Percentiles rank a stretch among this genome's conserved stretches.
These are phyloP conservation scores for Oligia strigilis DNA, from an alignment of 2,888 invertebrate genomes.

Conservation along the genomic window DNA sequence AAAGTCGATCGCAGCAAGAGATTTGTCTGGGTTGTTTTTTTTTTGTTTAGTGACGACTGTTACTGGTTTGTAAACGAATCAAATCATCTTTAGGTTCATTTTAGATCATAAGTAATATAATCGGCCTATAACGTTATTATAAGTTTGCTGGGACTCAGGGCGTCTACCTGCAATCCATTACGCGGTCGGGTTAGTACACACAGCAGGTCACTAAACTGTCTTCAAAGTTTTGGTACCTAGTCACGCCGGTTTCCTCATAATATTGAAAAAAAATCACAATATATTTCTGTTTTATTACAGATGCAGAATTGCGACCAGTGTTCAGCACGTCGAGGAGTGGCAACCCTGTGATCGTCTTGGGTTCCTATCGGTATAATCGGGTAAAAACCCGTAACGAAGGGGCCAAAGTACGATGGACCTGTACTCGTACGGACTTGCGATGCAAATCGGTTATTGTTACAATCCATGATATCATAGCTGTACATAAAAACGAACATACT, in stretches of 20 bases:
- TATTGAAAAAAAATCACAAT: not conserved
- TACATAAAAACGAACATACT: slow-evolving; percentile 15
- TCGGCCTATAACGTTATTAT: not conserved
- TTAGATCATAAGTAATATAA: not conserved
- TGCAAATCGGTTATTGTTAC: slow-evolving; percentile 29
- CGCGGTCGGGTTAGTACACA: not conserved
- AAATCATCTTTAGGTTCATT: not conserved
- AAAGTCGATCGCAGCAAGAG: not conserved
- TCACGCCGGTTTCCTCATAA: not conserved
- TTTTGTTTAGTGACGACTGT: no score
- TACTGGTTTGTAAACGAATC: not conserved
- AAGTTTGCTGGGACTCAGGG: not conserved
- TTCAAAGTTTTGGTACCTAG: no score
- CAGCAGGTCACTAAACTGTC: not conserved
- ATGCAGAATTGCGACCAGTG: slow-evolving; percentile 20
- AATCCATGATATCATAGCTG: not conserved
- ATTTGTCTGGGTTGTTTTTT: no score
- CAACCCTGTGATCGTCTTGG: slow-evolving; percentile 10
- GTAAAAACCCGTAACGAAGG: not conserved
- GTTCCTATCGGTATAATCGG: slow-evolving; percentile 5
- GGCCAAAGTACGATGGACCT: slow-evolving; percentile 18
- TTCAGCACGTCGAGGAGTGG: slow-evolving; percentile 19
- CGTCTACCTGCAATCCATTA: not conserved
- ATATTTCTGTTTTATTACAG: slow-evolving; percentile 6
- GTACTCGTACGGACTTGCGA: slow-evolving; percentile 2